These are phyloP conservation scores for Panthera tigris DNA, from an alignment of 2,113 vertebrate genomes.

Conservation along the genomic window DNA sequence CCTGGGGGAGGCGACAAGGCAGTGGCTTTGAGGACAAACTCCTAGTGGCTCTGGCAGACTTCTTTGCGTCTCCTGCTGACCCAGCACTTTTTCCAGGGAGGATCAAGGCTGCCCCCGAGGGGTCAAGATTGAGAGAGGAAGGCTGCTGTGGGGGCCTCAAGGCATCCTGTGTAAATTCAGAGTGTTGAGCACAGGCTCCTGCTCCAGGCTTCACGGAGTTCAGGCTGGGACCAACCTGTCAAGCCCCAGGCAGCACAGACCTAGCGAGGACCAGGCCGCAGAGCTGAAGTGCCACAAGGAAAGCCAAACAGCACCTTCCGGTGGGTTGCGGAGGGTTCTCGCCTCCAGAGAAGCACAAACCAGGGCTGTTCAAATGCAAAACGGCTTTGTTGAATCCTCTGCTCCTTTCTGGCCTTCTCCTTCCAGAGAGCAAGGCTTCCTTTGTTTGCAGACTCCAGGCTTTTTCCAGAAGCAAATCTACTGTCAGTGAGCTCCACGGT, in stretches of 20 bases:
- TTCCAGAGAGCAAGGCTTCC: background rate
- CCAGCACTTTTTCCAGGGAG: background rate
- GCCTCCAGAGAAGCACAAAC: background rate
- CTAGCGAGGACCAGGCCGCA: background rate
- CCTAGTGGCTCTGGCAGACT: background rate
- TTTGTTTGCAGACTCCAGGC: slow-evolving; percentile 24
- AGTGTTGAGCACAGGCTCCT: background rate
- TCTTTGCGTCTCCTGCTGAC: background rate
- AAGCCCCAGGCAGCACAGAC: background rate
- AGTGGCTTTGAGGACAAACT: background rate
- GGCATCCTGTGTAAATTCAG: background rate
- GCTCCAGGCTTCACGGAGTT: background rate
- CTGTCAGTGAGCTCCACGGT: background rate
- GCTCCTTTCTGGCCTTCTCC: background rate
- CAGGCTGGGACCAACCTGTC: background rate
- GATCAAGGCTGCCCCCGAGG: background rate
- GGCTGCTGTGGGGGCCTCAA: background rate
- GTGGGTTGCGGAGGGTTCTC: background rate
- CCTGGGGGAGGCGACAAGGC: background rate
- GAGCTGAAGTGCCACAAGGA: background rate
- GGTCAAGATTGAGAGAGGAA: background rate
- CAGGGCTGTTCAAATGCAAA: background rate
- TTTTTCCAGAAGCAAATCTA: background rate
- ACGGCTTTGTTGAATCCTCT: background rate
- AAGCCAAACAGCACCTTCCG: background rate